phyloP scores from a whole-genome alignment of 2,888 invertebrate species.

The Unio delphinus region DNA sequence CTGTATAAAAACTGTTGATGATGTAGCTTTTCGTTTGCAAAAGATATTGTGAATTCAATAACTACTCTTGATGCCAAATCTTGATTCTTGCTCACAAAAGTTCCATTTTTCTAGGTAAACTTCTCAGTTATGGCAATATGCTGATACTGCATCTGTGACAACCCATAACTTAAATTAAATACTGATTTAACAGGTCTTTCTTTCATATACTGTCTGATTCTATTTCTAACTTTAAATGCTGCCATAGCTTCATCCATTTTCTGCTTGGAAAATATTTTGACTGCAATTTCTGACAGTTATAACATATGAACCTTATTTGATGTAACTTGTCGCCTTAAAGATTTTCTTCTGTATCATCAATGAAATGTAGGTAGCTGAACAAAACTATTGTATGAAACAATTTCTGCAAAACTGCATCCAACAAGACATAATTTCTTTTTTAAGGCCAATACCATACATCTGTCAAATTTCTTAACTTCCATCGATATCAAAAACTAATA shows the following conservation, averaged over 20 bases:
- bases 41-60: neutral
- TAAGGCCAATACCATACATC: too few relatives aligned
- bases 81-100: neutral
- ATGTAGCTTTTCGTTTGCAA: neutral
- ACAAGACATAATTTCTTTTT: too few relatives aligned
- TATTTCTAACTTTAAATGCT: neutral
- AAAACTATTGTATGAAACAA: too few relatives aligned
- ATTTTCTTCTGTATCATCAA: too few relatives aligned
- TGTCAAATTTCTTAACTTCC: too few relatives aligned
- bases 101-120: slow-evolving; percentile 5
- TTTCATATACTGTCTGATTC: slow-evolving; percentile 10
- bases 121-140: neutral
- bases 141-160: neutral
- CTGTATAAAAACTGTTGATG: too few relatives aligned
- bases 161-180: slow-evolving; percentile 7
- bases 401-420: too few relatives aligned
- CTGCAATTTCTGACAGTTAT: neutral
- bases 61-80: slow-evolving; percentile 3
- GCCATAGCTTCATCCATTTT: neutral
- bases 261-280: too few relatives aligned
- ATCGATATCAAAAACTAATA: too few relatives aligned
- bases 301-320: too few relatives aligned
- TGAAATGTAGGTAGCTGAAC: too few relatives aligned
- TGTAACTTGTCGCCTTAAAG: too few relatives aligned
- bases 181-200: slow-evolving; percentile 10